Conservation (phyloP, 2,797 vertebrate genomes). For the Sebastes glaucus region DNA sequence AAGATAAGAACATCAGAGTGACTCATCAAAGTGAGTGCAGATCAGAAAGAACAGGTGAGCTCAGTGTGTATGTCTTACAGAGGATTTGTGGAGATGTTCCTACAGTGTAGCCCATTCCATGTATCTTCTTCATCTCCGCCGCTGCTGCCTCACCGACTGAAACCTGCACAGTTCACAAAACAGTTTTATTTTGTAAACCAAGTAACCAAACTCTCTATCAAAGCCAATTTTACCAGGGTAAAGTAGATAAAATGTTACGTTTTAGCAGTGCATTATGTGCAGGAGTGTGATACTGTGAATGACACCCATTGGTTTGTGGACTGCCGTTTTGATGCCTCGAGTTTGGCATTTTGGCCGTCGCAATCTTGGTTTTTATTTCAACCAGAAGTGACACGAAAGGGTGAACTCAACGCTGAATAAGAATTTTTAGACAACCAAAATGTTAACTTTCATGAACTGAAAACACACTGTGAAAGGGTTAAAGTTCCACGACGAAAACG, state of each 20-base stretch:
- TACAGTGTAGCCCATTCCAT: constrained; percentile 82
- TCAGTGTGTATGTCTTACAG: constrained; percentile 74
- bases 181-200: neutral
- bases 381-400: too few relatives aligned
- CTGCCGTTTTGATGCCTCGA: too few relatives aligned
- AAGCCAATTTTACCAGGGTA: neutral
- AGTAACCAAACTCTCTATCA: neutral
- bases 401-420: too few relatives aligned
- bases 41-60: neutral
- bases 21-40: neutral
- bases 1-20: neutral
- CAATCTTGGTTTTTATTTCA: too few relatives aligned
- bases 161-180: constrained; percentile 66
- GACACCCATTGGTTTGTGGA: too few relatives aligned
- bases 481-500: too few relatives aligned
- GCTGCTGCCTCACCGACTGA: constrained; percentile 82
- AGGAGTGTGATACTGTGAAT: neutral
- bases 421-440: too few relatives aligned
- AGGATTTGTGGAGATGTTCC: constrained; percentile 81
- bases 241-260: neutral
- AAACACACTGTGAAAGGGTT: too few relatives aligned
- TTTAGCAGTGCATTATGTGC: neutral
- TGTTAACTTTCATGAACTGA: too few relatives aligned
- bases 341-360: too few relatives aligned
- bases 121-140: constrained; percentile 76